Conservation (phyloP, 2,113 vertebrate genomes). For the Thamnophis sirtalis region DNA sequence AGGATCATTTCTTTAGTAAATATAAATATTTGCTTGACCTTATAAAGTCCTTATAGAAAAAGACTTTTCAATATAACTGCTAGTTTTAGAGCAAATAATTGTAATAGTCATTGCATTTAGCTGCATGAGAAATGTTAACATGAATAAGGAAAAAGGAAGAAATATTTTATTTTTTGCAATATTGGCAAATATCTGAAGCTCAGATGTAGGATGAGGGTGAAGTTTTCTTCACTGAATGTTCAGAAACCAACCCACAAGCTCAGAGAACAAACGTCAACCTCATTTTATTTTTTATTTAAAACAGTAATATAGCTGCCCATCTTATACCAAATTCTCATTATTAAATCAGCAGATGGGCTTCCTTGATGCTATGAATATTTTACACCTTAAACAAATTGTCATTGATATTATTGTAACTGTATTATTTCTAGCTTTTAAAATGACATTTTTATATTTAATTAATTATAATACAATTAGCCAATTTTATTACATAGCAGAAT, state of each 20-base stretch:
- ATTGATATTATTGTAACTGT: background rate
- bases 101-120: background rate
- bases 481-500: background rate
- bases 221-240: too few relatives aligned
- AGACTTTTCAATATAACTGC: background rate
- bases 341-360: background rate
- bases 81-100: conserved; percentile 8
- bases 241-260: too few relatives aligned
- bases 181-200: too few relatives aligned
- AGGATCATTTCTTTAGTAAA: rapidly evolving
- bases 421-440: background rate
- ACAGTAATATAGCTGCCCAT: background rate
- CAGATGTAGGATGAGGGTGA: too few relatives aligned
- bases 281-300: background rate
- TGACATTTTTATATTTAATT: background rate
- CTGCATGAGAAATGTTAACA: background rate
- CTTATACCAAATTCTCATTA: background rate
- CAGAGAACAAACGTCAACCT: too few relatives aligned
- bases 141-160: background rate
- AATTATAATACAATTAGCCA: background rate
- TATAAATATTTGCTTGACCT: background rate
- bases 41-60: background rate
- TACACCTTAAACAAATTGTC: background rate
- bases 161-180: background rate
- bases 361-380: background rate